phyloP scores from a whole-genome alignment of 2,888 invertebrate genomes.

The Gastrophysa polygoni region DNA sequence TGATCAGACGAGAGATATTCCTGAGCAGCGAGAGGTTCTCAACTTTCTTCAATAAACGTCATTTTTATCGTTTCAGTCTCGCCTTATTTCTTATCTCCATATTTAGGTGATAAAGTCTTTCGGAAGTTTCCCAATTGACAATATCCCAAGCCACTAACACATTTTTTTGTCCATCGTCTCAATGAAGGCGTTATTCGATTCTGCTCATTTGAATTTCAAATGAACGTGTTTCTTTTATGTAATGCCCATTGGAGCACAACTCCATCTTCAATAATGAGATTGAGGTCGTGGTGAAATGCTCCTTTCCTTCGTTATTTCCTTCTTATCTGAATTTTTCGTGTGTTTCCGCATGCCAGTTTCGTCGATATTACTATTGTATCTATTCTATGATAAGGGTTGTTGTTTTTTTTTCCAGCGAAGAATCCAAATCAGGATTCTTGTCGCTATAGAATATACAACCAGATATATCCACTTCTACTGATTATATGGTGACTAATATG shows the following conservation, averaged over 20 bases:
- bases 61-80: too few species aligned
- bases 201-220: not conserved
- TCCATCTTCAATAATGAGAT: not conserved
- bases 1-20: too few species aligned
- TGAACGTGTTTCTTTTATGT: constrained; percentile 1
- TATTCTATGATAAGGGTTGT: too few species aligned
- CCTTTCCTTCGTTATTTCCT: not conserved
- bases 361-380: not conserved
- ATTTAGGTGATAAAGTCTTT: not conserved
- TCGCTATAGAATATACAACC: too few species aligned
- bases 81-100: not conserved
- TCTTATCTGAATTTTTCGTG: not conserved
- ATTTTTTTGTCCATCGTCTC: not conserved
- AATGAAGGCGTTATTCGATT: not conserved
- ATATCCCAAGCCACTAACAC: not conserved
- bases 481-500: too few species aligned
- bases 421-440: too few species aligned
- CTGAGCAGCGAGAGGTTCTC: too few species aligned
- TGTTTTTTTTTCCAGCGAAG: too few species aligned
- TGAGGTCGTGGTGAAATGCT: not conserved
- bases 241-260: not conserved
- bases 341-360: not conserved
- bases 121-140: not conserved
- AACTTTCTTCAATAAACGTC: too few species aligned
- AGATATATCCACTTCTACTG: too few species aligned